These are phyloP conservation scores for Andrena cerasifolii DNA, from an alignment of 1,140 invertebrate genomes.

Conservation along the genomic window DNA sequence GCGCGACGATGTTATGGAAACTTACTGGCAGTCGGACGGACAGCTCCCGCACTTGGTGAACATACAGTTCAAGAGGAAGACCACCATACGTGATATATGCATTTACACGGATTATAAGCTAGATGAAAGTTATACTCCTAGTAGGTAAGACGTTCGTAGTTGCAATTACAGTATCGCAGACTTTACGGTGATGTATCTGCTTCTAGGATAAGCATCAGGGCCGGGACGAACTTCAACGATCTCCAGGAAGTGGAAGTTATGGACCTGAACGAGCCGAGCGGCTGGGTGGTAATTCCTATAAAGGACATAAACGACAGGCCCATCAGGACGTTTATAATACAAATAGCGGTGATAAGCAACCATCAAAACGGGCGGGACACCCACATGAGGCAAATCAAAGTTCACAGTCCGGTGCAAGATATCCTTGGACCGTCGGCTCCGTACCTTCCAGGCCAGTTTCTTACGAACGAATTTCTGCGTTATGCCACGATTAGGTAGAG, in stretches of 20 bases:
- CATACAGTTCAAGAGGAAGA: constrained; percentile 98
- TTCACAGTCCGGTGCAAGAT: constrained; percentile 95
- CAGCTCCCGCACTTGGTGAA: constrained; percentile 98
- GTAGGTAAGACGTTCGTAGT: constrained; percentile 83
- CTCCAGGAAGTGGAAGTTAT: constrained; percentile 98
- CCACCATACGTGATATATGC: constrained; percentile 96
- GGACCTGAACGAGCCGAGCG: constrained; percentile 96
- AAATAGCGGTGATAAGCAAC: constrained; percentile 98
- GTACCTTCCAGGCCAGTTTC: constrained; percentile 89
- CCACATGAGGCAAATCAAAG: constrained; percentile 98
- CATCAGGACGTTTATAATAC: constrained; percentile 97
- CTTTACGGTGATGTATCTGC: not conserved
- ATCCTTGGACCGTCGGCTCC: constrained; percentile 86
- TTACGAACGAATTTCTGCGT: constrained; percentile 91
- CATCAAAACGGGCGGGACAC: constrained; percentile 99
- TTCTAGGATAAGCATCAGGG: constrained; percentile 94
- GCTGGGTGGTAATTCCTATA: constrained; percentile 97
- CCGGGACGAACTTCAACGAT: constrained; percentile 98
- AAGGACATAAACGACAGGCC: constrained; percentile 94
- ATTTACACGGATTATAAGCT: constrained; percentile 99
- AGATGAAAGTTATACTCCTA: constrained; percentile 99
- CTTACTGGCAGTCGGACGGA: constrained; percentile 99
- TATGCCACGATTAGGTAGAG: constrained; percentile 89
- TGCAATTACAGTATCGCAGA: not conserved
- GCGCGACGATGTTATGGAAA: constrained; percentile 96